These are phyloP conservation scores for Malurus elegans DNA, from an alignment of 2,113 vertebrate genomes.

Conservation along the genomic window DNA sequence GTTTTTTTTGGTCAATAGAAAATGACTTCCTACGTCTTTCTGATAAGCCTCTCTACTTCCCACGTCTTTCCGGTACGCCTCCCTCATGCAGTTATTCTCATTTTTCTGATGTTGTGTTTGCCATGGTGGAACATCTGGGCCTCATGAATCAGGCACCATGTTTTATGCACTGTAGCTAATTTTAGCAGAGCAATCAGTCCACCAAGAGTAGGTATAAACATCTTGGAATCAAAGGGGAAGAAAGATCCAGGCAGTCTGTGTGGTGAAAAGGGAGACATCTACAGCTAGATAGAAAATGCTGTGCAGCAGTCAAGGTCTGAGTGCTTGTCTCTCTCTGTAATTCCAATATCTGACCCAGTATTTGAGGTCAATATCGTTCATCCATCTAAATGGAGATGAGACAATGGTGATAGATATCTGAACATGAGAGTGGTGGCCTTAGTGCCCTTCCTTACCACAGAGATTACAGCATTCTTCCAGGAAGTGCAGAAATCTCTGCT, in stretches of 20 bases:
- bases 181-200: background rate
- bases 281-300: background rate
- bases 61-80: background rate
- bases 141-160: background rate
- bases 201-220: background rate
- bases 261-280: background rate
- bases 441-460: background rate
- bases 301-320: fast-evolving
- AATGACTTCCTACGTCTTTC: background rate
- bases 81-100: background rate
- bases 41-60: background rate
- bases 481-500: background rate
- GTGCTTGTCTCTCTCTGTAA: background rate
- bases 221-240: background rate
- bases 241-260: background rate
- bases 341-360: background rate
- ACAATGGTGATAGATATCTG: background rate
- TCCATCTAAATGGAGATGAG: background rate
- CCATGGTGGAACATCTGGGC: background rate
- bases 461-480: background rate
- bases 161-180: background rate
- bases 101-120: background rate
- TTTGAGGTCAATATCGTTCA: background rate
- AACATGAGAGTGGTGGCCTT: background rate
- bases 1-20: slow-evolving; percentile 21